Evolutionary conservation across 2,888 invertebrate genomes (phyloP), one percentile per base, ranked within the genome.

Genomic region (Bellardia bayeri): DNA sequence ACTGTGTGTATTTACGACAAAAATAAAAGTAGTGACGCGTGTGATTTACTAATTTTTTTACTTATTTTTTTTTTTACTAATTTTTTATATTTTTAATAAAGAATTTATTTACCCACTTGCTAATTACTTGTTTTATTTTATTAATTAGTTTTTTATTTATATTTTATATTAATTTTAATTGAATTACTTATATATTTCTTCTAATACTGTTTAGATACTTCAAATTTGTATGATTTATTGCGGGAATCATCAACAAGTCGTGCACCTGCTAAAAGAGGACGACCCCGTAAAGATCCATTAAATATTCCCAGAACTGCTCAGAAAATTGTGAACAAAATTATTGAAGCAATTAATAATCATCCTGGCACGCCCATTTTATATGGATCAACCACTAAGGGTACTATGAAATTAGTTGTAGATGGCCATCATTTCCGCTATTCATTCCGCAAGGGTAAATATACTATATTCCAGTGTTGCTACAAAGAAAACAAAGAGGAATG

Each of bases 391-490:
- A 92, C 93, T 1, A 93, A 93, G 85, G 93, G 93, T 71, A 93
- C 93, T n/a, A 93, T 93, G 89, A 93, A 93, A 83, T 89, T 93
- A 37, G 82, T 92, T 3, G 92, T 90, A n/a, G 91, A 93, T 49
- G 93, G 93, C 0, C 93, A 93, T 88, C 91, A 93, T 69, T 93
- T 92, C 64, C 91, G 91, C 72, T 93, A 93, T 71, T 91, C 91
- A 49, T 93, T 91, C 89, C 93, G 93, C 23, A 91, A 93, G 71
- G 91, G 91, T 13, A 90, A 91, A 45, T 93, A 89, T 71, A 91
- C 92, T 13, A 92, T 93, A 37, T 93, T 93, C 88, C 92, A 93
- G 76, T 93, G 93, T 88, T 92, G 93, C 74, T 93, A 92, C 87
- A 91, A 92, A 16, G 93, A 93, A 72, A 92, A 91, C 49, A 92